Evolutionary conservation across 2,113 vertebrate species (phyloP), one percentile per base, ranked within the genome.

Genomic region (Podarcis cretensis): DNA sequence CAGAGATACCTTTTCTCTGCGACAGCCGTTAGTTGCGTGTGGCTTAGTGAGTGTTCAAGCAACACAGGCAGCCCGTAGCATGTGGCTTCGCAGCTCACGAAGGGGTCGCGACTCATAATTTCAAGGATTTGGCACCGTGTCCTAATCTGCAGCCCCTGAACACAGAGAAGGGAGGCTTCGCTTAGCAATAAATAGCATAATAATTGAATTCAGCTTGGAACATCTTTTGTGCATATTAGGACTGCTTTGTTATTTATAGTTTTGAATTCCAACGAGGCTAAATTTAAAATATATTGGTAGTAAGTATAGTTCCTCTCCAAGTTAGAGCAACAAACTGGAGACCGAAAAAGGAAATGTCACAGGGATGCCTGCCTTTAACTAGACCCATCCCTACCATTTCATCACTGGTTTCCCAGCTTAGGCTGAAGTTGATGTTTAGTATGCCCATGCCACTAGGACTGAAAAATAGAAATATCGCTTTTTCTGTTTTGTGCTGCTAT

Each of bases 321-420:
- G 63, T 57, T 78, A 57, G 63, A 84, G 65, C 78, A 74, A 30
- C 13, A 14, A 78, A 37, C 54, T 35, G 32, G 43, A 84, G 74
- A 78, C 81, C 87, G 32, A 89, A 84, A 57, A 89, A 84, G 86
- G 74, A 89, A 89, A 89, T 89, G 81, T 84, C 81, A 69, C 14
- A 77, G 65, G 40, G 81, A 57, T 76, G 43, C 12, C n/a, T 57
- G 43, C 35, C 74, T 88, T 88, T 88, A 57, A 77, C 73, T 84
- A 57, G 37, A 78, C 57, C 48, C 23, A 78, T 78, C 74, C 63
- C n/a, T 84, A 23, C 73, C n/a, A 37, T 74, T 86, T 85, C 66
- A 63, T 74, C 63, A 40, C 68, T 89, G 12, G 54, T 89, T 83
- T 78, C 27, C 65, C 63, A 32, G 48, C 21, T 27, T 84, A 12